Conservation (phyloP, 2,888 invertebrate species). For the Drosophila flavopinicola region DNA sequence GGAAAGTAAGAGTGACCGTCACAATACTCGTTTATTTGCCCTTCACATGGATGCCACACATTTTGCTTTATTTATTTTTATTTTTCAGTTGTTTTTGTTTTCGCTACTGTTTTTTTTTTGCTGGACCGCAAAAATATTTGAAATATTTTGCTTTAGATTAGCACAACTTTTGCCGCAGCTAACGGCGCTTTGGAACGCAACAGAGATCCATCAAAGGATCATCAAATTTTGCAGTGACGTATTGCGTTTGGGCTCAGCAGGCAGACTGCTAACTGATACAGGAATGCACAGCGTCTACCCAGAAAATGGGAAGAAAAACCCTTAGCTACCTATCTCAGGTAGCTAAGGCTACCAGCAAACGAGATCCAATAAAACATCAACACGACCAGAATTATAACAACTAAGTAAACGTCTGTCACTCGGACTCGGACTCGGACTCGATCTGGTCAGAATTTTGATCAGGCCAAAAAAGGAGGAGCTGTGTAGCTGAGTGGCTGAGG, state of each 20-base stretch:
- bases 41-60: conserved; percentile 70
- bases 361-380: conserved; percentile 77
- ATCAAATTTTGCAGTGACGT: conserved; percentile 74
- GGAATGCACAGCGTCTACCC: conserved; percentile 57
- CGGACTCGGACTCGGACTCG: conserved; percentile 61
- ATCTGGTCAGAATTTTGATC: conserved; percentile 75
- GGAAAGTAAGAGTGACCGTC: conserved; percentile 52
- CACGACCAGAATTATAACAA: conserved; percentile 79
- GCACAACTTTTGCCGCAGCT: conserved; percentile 59
- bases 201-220: conserved; percentile 78
- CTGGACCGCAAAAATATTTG: conserved; percentile 54
- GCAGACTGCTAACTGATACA: conserved; percentile 30
- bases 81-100: conserved; percentile 15
- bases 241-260: conserved; percentile 46
- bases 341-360: conserved; percentile 24
- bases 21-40: conserved; percentile 44
- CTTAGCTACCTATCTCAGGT: conserved; percentile 19
- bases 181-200: conserved; percentile 63
- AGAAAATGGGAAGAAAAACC: conserved; percentile 16
- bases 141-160: conserved; percentile 72
- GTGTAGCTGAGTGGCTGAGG: conserved; percentile 5
- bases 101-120: conserved; percentile 14
- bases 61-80: conserved; percentile 33
- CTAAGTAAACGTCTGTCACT: conserved; percentile 79
- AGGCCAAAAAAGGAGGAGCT: conserved; percentile 56